Evolutionary conservation across 2,888 invertebrate genomes (phyloP), one percentile per base, ranked within the genome.

Genomic region (Drosophila nr. perissopoda): DNA sequence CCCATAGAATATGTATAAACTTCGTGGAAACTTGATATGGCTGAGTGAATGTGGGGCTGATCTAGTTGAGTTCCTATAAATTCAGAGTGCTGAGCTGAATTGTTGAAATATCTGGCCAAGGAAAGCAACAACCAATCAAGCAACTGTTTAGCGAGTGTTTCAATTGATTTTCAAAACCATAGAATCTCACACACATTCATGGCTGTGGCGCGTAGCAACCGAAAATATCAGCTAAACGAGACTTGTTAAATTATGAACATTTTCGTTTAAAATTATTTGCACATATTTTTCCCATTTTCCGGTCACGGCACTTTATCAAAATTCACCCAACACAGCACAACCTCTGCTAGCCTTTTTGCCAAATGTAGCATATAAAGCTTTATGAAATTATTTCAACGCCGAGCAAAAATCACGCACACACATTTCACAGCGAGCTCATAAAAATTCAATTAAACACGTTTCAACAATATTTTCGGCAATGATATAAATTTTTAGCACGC

Each of bases 401-500:
- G 40, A 60, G 52, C 67, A 69, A 54, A 78, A 78, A 83, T 76
- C 80, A 76, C 72, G 73, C 83, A 80, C 67, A 40, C 63, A 54
- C 29, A 27, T 16, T 53, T 58, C 29, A 7, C 76, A 59, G n/a
- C 63, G 58, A 83, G 82, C 85, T 82, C 87, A 87, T 87, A 89
- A 87, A 89, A 87, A 89, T 89, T 87, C 87, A 87, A 87, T 87
- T 90, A 87, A 87, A 90, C 85, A 86, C 89, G 89, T 86, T 84
- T 84, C 80, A 65, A 78, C 85, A 78, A 89, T 86, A 86, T 89
- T 84, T 87, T 82, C 61, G 81, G 83, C 84, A 84, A 73, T 84
- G 73, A 89, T 82, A 87, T 85, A 74, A 82, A 89, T 85, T 86
- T 86, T 86, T 78, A 87, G 89, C 80, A 82, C 80, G 85, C 72